Percentiles rank a stretch among this genome's conserved stretches.
These are phyloP conservation scores for Bovichtus diacanthus DNA, from an alignment of 2,797 vertebrate species.

Conservation along the genomic window DNA sequence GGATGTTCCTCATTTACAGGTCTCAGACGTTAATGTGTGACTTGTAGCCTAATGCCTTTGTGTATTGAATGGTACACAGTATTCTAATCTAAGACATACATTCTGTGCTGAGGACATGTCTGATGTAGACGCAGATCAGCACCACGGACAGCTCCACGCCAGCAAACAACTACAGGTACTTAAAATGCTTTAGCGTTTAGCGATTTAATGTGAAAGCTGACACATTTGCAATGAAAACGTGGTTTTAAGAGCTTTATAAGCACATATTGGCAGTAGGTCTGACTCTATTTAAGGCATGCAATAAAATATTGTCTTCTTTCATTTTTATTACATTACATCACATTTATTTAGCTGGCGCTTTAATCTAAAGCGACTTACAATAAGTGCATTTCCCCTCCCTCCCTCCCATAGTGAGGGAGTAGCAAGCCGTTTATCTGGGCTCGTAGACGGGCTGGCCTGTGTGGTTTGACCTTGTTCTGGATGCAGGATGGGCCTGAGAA, in stretches of 20 bases:
- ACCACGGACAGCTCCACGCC: slow-evolving; percentile 41
- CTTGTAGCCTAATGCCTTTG: slow-evolving; percentile 30
- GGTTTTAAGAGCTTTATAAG: not conserved
- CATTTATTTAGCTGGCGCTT: no score
- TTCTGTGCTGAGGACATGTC: not conserved
- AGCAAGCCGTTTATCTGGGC: no score
- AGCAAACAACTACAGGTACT: not conserved
- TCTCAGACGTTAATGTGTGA: slow-evolving; percentile 54
- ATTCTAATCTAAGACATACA: slow-evolving; percentile 17
- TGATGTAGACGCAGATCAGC: slow-evolving; percentile 10
- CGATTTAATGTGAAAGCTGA: not conserved
- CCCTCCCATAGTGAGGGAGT: no score
- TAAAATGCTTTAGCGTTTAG: not conserved
- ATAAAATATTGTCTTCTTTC: not conserved
- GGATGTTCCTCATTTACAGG: slow-evolving; percentile 52
- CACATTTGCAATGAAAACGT: not conserved
- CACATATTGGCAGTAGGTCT: not conserved
- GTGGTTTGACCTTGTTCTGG: no score
- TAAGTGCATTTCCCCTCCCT: no score
- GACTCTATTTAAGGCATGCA: no score
- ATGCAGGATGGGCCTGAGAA: no score
- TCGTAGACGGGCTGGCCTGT: no score
- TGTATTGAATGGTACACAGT: slow-evolving; percentile 8
- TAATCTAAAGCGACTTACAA: no score
- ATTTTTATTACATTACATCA: no score